phyloP scores from a whole-genome alignment of 1,140 invertebrate species.

The Drosophila sproati region DNA sequence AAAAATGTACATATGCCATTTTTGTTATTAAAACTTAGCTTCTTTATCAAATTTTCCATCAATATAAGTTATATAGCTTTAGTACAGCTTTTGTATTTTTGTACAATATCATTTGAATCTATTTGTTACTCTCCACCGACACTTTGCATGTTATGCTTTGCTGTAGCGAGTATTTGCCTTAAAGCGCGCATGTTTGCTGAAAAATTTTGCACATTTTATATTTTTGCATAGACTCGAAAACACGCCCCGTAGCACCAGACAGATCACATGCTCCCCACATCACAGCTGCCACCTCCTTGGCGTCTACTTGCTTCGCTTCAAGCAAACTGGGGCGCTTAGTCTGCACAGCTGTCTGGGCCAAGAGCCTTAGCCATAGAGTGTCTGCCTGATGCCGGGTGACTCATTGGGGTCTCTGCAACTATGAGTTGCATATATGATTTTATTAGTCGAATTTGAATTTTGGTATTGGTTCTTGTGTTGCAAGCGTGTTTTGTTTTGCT shows the following conservation, averaged over 20 bases:
- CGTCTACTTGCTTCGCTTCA: slow-evolving; percentile 6
- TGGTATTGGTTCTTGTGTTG: slow-evolving; percentile 31
- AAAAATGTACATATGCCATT: too few relatives aligned
- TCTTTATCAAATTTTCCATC: slow-evolving; percentile 19
- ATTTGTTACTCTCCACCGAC: slow-evolving; percentile 30
- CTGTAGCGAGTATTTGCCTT: slow-evolving; percentile 52
- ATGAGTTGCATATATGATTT: slow-evolving; percentile 83
- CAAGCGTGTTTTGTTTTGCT: slow-evolving; percentile 29
- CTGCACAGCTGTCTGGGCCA: slow-evolving; percentile 77
- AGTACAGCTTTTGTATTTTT: slow-evolving; percentile 1
- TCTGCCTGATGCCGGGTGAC: slow-evolving; percentile 48
- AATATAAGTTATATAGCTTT: neutral
- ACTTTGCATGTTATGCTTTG: slow-evolving; percentile 60
- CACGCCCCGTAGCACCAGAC: slow-evolving; percentile 73
- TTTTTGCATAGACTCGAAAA: slow-evolving; percentile 37
- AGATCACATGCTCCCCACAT: slow-evolving; percentile 35
- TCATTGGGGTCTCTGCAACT: slow-evolving; percentile 73
- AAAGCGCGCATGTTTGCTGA: slow-evolving; percentile 66
- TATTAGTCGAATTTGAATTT: slow-evolving; percentile 70
- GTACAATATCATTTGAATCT: slow-evolving; percentile 11
- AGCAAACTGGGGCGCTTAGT: slow-evolving; percentile 54
- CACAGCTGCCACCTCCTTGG: neutral
- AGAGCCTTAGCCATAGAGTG: slow-evolving; percentile 36
- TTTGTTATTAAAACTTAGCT: neutral
- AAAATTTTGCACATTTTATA: slow-evolving; percentile 43